Conservation (phyloP, 2,113 vertebrate species). For the Neolamprologus hecqui region DNA sequence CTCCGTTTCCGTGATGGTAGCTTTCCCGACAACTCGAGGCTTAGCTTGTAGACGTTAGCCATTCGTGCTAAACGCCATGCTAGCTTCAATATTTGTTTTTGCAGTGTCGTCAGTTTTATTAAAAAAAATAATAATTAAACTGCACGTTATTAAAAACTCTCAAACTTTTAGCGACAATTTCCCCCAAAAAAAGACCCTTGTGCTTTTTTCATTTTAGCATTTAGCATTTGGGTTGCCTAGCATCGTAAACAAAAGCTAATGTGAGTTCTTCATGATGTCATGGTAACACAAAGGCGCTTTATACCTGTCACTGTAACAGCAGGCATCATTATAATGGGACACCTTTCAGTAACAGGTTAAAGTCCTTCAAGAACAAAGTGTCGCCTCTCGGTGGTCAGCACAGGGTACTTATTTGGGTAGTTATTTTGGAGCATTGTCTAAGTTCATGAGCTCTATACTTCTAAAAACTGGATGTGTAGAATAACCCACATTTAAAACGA, state of each 20-base stretch:
- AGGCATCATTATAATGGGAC: rapidly evolving
- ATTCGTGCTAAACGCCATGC: not conserved
- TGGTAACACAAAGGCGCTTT: not conserved
- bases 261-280: not conserved
- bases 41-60: conserved; percentile 19
- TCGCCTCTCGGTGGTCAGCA: not conserved
- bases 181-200: rapidly evolving
- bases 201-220: not conserved
- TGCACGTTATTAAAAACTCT: rapidly evolving
- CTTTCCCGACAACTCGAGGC: not conserved
- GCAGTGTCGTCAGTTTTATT: not conserved
- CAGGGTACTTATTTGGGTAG: not conserved
- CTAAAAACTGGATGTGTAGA: not conserved
- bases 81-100: not conserved
- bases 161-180: rapidly evolving
- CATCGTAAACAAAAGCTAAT: not conserved
- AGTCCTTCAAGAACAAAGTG: not conserved
- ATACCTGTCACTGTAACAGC: not conserved
- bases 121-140: not conserved
- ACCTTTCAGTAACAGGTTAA: not conserved
- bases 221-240: not conserved
- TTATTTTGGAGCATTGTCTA: not conserved
- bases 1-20: not conserved
- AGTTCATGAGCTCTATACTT: not conserved
- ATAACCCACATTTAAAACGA: not conserved